These are phyloP conservation scores for Discoglossus pictus DNA, from an alignment of 2,797 vertebrate species.

Conservation along the genomic window DNA sequence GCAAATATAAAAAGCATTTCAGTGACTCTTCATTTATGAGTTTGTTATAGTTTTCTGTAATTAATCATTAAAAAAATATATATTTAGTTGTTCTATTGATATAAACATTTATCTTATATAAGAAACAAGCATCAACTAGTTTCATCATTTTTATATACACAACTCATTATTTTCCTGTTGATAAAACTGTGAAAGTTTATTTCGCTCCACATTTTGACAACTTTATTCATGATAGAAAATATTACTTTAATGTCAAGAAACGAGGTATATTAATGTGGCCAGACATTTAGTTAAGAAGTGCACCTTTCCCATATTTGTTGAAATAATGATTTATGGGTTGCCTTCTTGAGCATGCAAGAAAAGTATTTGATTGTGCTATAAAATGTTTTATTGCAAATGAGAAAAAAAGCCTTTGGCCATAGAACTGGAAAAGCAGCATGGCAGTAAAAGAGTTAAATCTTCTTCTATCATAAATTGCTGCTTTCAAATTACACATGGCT, in stretches of 20 bases:
- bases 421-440: constrained; percentile 26
- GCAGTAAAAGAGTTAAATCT: constrained; percentile 45
- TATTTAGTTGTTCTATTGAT: no score
- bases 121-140: no score
- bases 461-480: constrained; percentile 30
- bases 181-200: no score
- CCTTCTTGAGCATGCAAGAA: constrained; percentile 45
- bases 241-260: constrained; percentile 21
- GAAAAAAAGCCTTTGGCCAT: constrained; percentile 52
- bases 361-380: constrained; percentile 51
- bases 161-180: no score
- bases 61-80: no score
- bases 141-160: no score
- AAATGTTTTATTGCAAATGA: constrained; percentile 52
- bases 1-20: no score
- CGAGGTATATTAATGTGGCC: constrained; percentile 30
- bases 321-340: constrained; percentile 44
- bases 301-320: constrained; percentile 43
- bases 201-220: no score
- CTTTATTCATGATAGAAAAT: constrained; percentile 18
- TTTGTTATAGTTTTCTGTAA: no score
- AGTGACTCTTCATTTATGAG: no score
- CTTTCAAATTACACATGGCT: neutral
- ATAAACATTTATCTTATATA: no score
- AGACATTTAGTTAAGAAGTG: constrained; percentile 46